Conservation (phyloP, 2,797 vertebrate species). For the Hoplostethus mediterraneus region DNA sequence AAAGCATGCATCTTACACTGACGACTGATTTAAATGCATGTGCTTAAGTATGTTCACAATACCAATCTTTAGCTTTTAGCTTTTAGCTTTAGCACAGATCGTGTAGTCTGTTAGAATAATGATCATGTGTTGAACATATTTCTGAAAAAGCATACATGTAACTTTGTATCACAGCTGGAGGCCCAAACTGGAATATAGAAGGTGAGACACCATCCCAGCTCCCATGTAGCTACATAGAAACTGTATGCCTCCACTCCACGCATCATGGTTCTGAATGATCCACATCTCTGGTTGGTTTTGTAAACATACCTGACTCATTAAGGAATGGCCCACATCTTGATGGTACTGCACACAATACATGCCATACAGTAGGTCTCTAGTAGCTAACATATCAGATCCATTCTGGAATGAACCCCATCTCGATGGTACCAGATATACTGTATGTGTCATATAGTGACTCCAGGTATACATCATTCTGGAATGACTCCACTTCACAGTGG, state of each 20-base stretch:
- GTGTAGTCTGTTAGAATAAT: conserved; percentile 64
- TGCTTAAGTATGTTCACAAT: conserved; percentile 58
- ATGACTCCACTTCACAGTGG: conserved; percentile 69
- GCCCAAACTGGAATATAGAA: conserved; percentile 90
- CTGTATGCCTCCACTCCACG: conserved; percentile 76
- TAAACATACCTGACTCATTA: conserved; percentile 77
- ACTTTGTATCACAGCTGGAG: conserved; percentile 89
- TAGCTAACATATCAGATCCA: conserved; percentile 70
- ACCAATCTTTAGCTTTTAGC: conserved; percentile 15
- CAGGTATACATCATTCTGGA: conserved; percentile 65
- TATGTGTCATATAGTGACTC: conserved; percentile 57
- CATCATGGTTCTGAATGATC: conserved; percentile 75
- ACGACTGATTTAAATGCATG: conserved; percentile 77
- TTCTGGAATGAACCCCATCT: conserved; percentile 77
- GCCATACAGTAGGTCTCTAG: conserved; percentile 73
- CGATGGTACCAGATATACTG: conserved; percentile 44
- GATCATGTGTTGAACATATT: conserved; percentile 71
- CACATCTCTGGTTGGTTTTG: conserved; percentile 66
- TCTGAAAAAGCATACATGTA: conserved; percentile 78
- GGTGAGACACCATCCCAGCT: conserved; percentile 85
- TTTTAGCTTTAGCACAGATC: conserved; percentile 44
- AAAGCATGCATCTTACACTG: conserved; percentile 69
- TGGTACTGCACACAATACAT: conserved; percentile 63
- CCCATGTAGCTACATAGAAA: conserved; percentile 82
- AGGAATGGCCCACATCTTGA: conserved; percentile 73